Base-by-base conservation (phyloP, 1,140 invertebrate genomes). In the Schmidtea mediterranea region DNA sequence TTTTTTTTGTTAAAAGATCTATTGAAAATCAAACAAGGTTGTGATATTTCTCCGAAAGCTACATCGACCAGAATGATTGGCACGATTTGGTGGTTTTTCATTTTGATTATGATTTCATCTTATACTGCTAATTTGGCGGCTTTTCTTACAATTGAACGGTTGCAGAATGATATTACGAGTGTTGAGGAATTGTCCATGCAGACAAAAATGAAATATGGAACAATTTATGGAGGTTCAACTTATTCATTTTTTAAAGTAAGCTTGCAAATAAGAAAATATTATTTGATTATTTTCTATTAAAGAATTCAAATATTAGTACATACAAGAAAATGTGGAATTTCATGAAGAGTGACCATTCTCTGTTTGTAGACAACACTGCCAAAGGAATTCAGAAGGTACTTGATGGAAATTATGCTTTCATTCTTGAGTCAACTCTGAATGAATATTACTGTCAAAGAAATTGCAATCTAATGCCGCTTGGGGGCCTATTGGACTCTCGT, bases 41-140 rank as follows among this genome's bases (percentile, higher is more conserved):
- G 43, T 45, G 43, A 45, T 8, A 48, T 48, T 9, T 39, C n/a
- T 40, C 50, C 50, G 8, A 37, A 37, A n/a, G 18, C 38, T 43
- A 26, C 40, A 19, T 51, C 50, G 9, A 51, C 43, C 6, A 71
- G 84, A 22, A 87, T 94, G 54, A 84, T 90, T 0, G 83, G 84
- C 8, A 80, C 80, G 37, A 83, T 86, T 0, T 94, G 87, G 87
- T 95, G 87, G 84, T 92, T 94, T 66, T 94, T 92, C 63, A 89
- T 86, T 0, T 71, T 95, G n/a, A 92, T 95, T 56, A 72, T 92
- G 43, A 86, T 94, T 51, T 90, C 86, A 22, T 90, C 84, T 15
- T 94, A 94, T 67, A 94, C 87, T 19, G 86, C 87, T 43, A 62
- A 62, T 51, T 50, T 62, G 37, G 61, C 61, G 2, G 59, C 61